A percentile compares a stretch with the other conserved stretches of the same genome.
These are phyloP conservation scores for Sula dactylatra DNA, from an alignment of 2,113 vertebrate species.

Conservation along the genomic window DNA sequence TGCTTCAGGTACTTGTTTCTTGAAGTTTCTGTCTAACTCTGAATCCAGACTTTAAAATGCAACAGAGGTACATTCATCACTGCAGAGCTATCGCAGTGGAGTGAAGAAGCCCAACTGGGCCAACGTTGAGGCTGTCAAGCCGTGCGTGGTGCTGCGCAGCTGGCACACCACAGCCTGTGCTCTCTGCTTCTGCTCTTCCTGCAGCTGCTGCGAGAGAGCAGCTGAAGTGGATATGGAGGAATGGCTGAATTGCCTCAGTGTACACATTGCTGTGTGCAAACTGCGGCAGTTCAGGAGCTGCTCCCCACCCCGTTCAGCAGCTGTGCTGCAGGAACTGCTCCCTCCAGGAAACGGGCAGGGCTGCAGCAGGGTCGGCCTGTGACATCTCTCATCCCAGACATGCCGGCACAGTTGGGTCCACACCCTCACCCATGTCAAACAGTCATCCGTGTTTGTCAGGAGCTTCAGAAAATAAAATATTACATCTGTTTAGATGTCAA, in stretches of 20 bases:
- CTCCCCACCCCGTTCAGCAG: neutral
- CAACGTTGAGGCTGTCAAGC: neutral
- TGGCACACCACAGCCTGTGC: neutral
- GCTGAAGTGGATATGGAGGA: neutral
- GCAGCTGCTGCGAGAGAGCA: neutral
- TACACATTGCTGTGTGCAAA: neutral
- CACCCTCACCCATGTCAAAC: neutral
- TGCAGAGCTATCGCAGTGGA: neutral
- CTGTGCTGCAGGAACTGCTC: rapidly evolving
- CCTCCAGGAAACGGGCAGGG: neutral
- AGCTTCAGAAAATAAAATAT: neutral
- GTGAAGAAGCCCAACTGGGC: neutral
- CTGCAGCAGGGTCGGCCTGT: neutral
- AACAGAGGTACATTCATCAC: neutral
- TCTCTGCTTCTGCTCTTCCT: neutral
- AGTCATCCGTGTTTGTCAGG: neutral
- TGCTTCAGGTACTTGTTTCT: neutral
- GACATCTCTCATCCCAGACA: neutral
- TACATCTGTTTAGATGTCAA: neutral
- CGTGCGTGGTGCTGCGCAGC: rapidly evolving
- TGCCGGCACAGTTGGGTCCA: rapidly evolving
- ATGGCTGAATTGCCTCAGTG: neutral
- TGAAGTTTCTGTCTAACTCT: neutral
- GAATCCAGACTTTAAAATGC: neutral
- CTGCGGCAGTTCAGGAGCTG: neutral